Conservation (phyloP, 2,888 invertebrate species). For the Cephus pygmeus region DNA sequence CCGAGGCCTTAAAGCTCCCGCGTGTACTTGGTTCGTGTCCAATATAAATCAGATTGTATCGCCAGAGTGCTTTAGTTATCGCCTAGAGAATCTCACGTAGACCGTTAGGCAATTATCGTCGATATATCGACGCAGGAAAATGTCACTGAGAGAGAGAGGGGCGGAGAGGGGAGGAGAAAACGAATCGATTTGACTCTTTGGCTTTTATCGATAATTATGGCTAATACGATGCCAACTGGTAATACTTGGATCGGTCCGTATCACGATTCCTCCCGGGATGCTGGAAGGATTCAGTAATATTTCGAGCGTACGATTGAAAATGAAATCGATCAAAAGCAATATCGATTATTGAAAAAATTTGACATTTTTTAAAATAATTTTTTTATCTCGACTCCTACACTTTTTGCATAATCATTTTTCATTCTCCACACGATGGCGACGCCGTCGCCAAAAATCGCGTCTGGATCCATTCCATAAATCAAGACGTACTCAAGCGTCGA, state of each 20-base stretch:
- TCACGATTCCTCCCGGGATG: background rate
- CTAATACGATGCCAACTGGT: slow-evolving; percentile 1
- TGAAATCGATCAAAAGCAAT: no score
- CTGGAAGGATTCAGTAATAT: background rate
- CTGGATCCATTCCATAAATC: background rate
- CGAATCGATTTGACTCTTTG: background rate
- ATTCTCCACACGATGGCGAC: slow-evolving; percentile 19
- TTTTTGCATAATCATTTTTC: slow-evolving; percentile 34
- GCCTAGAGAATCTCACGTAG: slow-evolving; percentile 45
- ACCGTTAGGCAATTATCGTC: slow-evolving; percentile 56
- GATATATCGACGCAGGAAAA: slow-evolving; percentile 59
- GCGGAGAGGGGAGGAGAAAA: slow-evolving; percentile 4
- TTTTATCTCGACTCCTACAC: background rate
- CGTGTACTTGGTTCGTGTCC: slow-evolving; percentile 46
- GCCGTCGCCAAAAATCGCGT: slow-evolving; percentile 33
- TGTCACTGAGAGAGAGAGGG: slow-evolving; percentile 42
- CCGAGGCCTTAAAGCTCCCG: slow-evolving; percentile 26
- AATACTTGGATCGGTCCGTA: background rate
- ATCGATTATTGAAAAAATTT: background rate
- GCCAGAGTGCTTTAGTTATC: slow-evolving; percentile 50
- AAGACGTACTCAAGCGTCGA: slow-evolving; percentile 19
- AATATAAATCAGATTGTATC: slow-evolving; percentile 63
- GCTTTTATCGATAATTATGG: background rate
- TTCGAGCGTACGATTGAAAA: background rate
- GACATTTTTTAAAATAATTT: background rate